Conservation (phyloP, 2,113 vertebrate species). For the Leptocoma aspasia region DNA sequence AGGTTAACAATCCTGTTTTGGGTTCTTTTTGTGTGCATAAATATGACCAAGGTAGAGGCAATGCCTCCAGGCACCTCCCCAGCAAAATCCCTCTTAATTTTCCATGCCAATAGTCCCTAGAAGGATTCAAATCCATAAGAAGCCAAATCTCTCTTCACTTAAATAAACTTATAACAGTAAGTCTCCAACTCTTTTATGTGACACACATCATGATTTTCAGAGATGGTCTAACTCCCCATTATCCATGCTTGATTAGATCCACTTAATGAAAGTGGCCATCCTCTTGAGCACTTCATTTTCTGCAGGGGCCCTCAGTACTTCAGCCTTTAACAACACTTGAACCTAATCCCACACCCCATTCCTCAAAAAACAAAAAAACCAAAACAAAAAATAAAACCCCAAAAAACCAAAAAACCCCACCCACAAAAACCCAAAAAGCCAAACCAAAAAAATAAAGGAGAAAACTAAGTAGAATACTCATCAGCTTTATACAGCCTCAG, state of each 20-base stretch:
- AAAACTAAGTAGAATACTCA: not conserved
- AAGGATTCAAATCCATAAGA: slow-evolving; percentile 21
- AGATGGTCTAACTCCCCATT: slow-evolving; percentile 28
- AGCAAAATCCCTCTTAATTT: slow-evolving; percentile 46
- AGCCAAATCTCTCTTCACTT: slow-evolving; percentile 40
- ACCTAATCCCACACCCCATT: not conserved
- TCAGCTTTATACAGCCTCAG: not conserved
- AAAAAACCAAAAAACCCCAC: not conserved
- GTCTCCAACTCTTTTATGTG: slow-evolving; percentile 30
- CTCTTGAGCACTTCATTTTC: slow-evolving; percentile 16
- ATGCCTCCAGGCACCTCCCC: slow-evolving; percentile 32
- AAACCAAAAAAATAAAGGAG: not conserved
- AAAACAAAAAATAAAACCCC: not conserved
- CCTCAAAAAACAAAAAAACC: not conserved
- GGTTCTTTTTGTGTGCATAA: slow-evolving; percentile 21
- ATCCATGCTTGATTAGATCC: slow-evolving; percentile 35
- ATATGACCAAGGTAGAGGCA: slow-evolving; percentile 11
- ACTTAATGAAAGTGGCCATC: slow-evolving; percentile 1
- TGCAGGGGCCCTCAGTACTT: not conserved
- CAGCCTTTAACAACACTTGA: not conserved
- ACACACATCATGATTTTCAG: slow-evolving; percentile 43
- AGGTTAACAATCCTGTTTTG: not conserved
- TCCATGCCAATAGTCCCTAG: slow-evolving; percentile 1
- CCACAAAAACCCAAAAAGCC: not conserved
- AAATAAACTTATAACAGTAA: slow-evolving; percentile 56